phyloP scores from a whole-genome alignment of 2,113 vertebrate genomes.

The Bambusicola thoracicus region DNA sequence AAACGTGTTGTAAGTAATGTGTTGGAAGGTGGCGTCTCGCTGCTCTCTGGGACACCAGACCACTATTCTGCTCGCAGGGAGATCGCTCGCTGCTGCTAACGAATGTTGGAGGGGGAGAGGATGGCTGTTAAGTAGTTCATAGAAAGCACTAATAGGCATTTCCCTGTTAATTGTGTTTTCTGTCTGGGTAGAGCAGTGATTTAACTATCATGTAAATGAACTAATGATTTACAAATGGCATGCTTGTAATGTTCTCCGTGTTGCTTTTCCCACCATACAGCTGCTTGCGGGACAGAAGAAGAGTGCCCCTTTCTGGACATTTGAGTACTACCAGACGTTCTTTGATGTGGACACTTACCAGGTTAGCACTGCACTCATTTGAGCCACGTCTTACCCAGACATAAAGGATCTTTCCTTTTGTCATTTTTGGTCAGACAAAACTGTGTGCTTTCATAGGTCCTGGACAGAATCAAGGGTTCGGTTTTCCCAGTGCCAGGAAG shows the following conservation, averaged over 20 bases:
- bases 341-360: conserved; percentile 94
- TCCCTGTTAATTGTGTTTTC: not conserved
- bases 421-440: not conserved
- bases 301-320: conserved; percentile 94
- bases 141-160: not conserved
- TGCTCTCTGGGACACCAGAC: not conserved
- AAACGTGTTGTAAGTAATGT: not conserved
- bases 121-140: not conserved
- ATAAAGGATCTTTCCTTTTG: not conserved
- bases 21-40: not conserved
- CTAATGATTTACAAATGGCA: not conserved
- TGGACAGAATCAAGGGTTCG: conserved; percentile 93
- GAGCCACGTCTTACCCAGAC: not conserved
- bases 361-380: conserved; percentile 66
- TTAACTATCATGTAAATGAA: not conserved
- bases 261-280: conserved; percentile 68
- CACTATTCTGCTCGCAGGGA: not conserved
- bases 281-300: conserved; percentile 91
- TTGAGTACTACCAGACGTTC: conserved; percentile 96
- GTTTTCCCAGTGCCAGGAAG: conserved; percentile 91
- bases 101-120: not conserved
- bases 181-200: not conserved
- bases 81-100: not conserved
- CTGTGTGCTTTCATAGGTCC: conserved; percentile 79
- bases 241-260: not conserved